Conservation (phyloP, 2,113 vertebrate genomes). For the Xiphias gladius region DNA sequence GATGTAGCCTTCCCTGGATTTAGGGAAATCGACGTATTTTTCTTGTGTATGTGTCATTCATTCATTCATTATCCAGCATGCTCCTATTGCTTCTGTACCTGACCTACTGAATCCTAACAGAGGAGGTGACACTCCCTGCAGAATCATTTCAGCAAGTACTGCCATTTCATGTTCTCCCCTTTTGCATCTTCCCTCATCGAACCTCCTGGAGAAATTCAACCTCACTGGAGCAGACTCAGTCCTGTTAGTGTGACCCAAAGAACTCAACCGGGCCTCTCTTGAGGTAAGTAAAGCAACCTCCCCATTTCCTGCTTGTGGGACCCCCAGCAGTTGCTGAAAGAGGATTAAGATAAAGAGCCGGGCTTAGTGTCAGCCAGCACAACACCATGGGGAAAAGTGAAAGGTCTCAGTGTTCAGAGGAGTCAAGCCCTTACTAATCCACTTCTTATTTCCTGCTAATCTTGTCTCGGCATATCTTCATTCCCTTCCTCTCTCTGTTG, state of each 20-base stretch:
- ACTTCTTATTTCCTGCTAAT: slow-evolving; percentile 81
- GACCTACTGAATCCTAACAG: slow-evolving; percentile 11
- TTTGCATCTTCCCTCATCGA: slow-evolving; percentile 14
- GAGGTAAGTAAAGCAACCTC: slow-evolving; percentile 59
- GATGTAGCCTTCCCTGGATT: slow-evolving; percentile 79
- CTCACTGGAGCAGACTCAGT: background rate
- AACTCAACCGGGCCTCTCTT: slow-evolving; percentile 23
- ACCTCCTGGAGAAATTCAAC: slow-evolving; percentile 1
- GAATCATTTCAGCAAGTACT: background rate
- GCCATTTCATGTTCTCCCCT: slow-evolving; percentile 21
- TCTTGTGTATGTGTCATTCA: slow-evolving; percentile 39
- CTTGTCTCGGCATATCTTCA: slow-evolving; percentile 78
- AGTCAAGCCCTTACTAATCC: slow-evolving; percentile 80
- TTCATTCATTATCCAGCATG: slow-evolving; percentile 29
- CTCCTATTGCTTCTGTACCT: background rate
- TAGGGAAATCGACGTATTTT: slow-evolving; percentile 62
- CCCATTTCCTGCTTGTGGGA: slow-evolving; percentile 73
- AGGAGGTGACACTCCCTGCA: slow-evolving; percentile 33
- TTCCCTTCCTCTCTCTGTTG: slow-evolving; percentile 73
- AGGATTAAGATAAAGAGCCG: slow-evolving; percentile 82
- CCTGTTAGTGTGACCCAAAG: background rate
- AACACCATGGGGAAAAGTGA: slow-evolving; percentile 70
- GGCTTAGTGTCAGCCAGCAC: slow-evolving; percentile 81
- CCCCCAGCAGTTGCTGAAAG: slow-evolving; percentile 71
- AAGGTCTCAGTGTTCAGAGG: slow-evolving; percentile 76